A percentile compares a stretch with the other conserved stretches of the same genome.
phyloP scores from a whole-genome alignment of 2,113 vertebrate species.

The Sigmodon hispidus region DNA sequence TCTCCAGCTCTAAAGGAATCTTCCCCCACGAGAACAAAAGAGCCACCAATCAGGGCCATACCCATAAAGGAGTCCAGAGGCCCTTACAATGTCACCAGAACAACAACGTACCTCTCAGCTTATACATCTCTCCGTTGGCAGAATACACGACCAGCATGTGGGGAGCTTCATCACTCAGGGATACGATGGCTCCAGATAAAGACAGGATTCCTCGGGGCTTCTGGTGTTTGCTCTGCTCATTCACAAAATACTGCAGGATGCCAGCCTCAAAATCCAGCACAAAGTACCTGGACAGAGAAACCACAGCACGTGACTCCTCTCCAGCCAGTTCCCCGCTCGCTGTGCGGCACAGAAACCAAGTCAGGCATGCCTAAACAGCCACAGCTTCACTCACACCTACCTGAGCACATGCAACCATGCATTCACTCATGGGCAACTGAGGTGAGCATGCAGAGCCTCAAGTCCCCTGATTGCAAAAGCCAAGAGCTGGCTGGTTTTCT shows the following conservation, averaged over 20 bases:
- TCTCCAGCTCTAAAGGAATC: not conserved
- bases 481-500: not conserved
- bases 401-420: not conserved
- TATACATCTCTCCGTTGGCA: slow-evolving; percentile 94
- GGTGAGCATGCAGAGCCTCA: not conserved
- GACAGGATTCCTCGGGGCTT: slow-evolving; percentile 95
- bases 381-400: too few species aligned
- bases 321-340: accelerated
- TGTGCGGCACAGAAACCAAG: too few species aligned
- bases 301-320: not conserved
- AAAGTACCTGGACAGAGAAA: slow-evolving; percentile 88
- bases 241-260: slow-evolving; percentile 96
- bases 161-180: slow-evolving; percentile 93
- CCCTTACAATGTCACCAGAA: not conserved
- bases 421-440: not conserved
- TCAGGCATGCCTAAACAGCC: not conserved
- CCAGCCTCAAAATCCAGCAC: slow-evolving; percentile 94
- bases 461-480: not conserved
- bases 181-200: slow-evolving; percentile 93
- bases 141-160: slow-evolving; percentile 95
- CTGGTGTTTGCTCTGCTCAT: slow-evolving; percentile 93
- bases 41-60: not conserved
- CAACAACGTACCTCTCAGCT: slow-evolving; percentile 91
- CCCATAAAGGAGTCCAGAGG: not conserved
- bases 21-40: not conserved